Evolutionary conservation across 2,797 vertebrate species (phyloP).

Genomic region (Hyperoplus lanceolatus): DNA sequence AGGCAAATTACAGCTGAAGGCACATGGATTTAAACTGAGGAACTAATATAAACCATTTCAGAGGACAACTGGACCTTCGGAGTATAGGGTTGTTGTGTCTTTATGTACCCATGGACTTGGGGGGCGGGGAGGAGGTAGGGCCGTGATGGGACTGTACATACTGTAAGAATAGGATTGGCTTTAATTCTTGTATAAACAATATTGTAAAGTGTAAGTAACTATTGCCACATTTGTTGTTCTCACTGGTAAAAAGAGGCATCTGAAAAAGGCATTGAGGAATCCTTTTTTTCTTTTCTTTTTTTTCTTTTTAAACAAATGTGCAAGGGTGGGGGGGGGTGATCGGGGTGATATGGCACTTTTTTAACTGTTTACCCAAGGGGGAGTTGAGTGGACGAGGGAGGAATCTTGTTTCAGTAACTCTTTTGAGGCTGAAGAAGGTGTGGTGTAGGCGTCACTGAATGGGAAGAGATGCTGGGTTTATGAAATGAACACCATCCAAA

Average conservation of each 20-base stretch:
- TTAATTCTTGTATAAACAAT: conserved; percentile 88
- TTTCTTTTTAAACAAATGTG: conserved; percentile 57
- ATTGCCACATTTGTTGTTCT: conserved; percentile 82
- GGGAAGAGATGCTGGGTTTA: conserved; percentile 61
- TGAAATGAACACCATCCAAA: conserved; percentile 72
- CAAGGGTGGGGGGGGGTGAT: conserved; percentile 23
- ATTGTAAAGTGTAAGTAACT: conserved; percentile 87
- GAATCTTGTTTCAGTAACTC: conserved; percentile 49
- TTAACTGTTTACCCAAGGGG: conserved; percentile 74
- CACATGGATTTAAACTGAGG: conserved; percentile 84
- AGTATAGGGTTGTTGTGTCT: conserved; percentile 61
- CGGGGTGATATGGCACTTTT: conserved; percentile 82
- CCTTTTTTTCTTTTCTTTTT: conserved; percentile 42
- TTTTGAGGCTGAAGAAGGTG: conserved; percentile 38
- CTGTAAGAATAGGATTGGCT: conserved; percentile 85
- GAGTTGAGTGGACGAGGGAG: conserved; percentile 63
- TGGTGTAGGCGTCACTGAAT: conserved; percentile 46
- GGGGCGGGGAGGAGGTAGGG: conserved; percentile 22
- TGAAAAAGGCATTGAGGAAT: conserved; percentile 76
- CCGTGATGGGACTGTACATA: conserved; percentile 83
- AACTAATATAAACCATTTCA: conserved; percentile 79
- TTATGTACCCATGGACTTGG: conserved; percentile 70
- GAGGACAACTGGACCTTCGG: conserved; percentile 73
- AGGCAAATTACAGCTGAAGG: conserved; percentile 67
- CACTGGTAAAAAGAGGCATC: conserved; percentile 74